These are phyloP conservation scores for Ailuropoda melanoleuca DNA, from an alignment of 2,113 vertebrate genomes.

Conservation along the genomic window DNA sequence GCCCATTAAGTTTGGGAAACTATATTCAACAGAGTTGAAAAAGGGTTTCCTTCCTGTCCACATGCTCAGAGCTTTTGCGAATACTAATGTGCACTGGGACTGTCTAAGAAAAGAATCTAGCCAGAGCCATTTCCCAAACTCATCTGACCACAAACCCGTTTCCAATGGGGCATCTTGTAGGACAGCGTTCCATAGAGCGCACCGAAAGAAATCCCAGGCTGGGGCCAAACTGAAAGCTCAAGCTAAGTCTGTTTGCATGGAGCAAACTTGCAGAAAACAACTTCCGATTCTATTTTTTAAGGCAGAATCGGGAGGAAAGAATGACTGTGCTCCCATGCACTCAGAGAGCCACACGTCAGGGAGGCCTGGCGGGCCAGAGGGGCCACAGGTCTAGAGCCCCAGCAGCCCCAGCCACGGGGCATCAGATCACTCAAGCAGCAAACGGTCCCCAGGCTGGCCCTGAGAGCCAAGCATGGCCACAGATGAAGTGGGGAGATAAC, in stretches of 20 bases:
- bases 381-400: not conserved
- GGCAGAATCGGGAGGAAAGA: constrained; percentile 27
- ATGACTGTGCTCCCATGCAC: constrained; percentile 18
- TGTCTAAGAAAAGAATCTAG: constrained; percentile 55
- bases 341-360: not conserved
- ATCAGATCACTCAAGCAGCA: not conserved
- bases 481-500: not conserved
- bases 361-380: not conserved
- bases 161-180: not conserved
- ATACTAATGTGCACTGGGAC: not conserved
- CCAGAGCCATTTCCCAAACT: constrained; percentile 31
- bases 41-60: constrained; percentile 58
- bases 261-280: not conserved
- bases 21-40: constrained; percentile 47
- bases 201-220: not conserved
- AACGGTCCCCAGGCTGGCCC: not conserved
- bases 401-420: not conserved
- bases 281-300: constrained; percentile 28
- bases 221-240: not conserved
- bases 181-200: not conserved
- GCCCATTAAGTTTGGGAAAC: constrained; percentile 48
- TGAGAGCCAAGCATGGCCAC: not conserved
- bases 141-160: not conserved
- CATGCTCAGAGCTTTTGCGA: constrained; percentile 11
- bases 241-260: not conserved